These are phyloP conservation scores for Drosophila takahashii DNA, from an alignment of 1,140 invertebrate genomes.

Conservation along the genomic window DNA sequence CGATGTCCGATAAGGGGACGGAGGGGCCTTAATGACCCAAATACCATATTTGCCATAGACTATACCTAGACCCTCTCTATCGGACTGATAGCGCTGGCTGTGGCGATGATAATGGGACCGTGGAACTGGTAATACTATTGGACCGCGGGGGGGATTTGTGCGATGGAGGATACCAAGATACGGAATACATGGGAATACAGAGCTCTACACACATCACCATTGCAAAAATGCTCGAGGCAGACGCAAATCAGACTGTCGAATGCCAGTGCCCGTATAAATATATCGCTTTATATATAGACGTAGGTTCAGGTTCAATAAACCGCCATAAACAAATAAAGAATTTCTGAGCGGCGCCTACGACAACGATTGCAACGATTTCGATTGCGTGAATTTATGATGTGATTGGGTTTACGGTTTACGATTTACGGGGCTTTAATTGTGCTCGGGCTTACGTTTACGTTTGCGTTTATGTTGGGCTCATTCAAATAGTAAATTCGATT, in stretches of 20 bases:
- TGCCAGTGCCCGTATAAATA: constrained; percentile 9
- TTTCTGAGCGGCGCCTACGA: constrained; percentile 26
- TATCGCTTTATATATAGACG: constrained; percentile 42
- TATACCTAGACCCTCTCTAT: constrained; percentile 2
- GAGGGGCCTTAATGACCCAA: constrained; percentile 44
- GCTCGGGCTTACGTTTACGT: constrained; percentile 6
- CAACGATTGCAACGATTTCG: constrained; percentile 38
- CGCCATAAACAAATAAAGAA: constrained; percentile 38
- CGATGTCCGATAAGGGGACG: constrained; percentile 28
- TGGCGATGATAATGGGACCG: background rate
- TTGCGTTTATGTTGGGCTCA: background rate
- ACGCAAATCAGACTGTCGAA: constrained; percentile 32
- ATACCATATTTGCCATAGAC: constrained; percentile 14
- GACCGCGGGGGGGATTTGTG: background rate
- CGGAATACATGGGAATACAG: too few relatives aligned
- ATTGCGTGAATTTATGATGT: constrained; percentile 35
- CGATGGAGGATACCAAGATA: constrained; percentile 1
- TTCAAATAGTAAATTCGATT: constrained; percentile 3
- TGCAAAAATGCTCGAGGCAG: constrained; percentile 15
- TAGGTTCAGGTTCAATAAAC: constrained; percentile 73
- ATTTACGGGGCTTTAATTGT: constrained; percentile 2
- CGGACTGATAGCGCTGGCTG: constrained; percentile 1
- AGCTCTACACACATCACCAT: background rate
- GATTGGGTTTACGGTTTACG: constrained; percentile 4
- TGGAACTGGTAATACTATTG: background rate